Base-by-base conservation (phyloP, 2,113 vertebrate genomes). In the Seriola rivoliana region DNA sequence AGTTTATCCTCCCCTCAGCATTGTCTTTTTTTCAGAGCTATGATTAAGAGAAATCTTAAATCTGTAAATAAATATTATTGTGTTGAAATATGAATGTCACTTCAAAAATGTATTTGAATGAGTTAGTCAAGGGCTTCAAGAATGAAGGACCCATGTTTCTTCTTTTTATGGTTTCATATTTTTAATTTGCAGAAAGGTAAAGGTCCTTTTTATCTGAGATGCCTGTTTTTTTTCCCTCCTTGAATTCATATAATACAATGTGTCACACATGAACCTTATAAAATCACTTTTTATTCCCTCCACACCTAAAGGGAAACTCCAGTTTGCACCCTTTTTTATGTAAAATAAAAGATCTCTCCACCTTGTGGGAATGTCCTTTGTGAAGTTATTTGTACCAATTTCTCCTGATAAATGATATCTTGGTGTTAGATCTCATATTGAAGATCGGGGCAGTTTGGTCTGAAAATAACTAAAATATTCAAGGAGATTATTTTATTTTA, bases 281-380 rank as follows among this genome's bases (percentile, higher is more conserved):
- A 87, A 95, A 96, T 94, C 93, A 94, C 94, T 95, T 86, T 96
- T 93, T 95, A 95, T 94, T 95, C 94, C 95, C 94, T 94, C 92
- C 90, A 93, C 92, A 89, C 89, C 89, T 92, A 94, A 95, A 95
- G 94, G 95, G 95, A 96, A 95, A 93, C 84, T 95, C 95, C 92
- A 92, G 94, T 97, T 96, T 96, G 95, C 96, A 96, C 95, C 96
- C 95, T 96, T 97, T 97, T 97, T 96, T 97, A 96, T 97, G 96
- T 96, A 95, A 95, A 97, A 97, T 97, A 97, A 97, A 97, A 96
- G 95, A 96, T 93, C 91, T 96, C 94, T 94, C 93, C 95, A 94
- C 92, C 87, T 93, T 86, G 83, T 79, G 60, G 62, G 71, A 68
- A 67, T 67, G 81, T 76, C 76, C 72, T 44, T 11, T 85, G 58